phyloP scores from a whole-genome alignment of 2,797 vertebrate species.

The Phoebastria nigripes region DNA sequence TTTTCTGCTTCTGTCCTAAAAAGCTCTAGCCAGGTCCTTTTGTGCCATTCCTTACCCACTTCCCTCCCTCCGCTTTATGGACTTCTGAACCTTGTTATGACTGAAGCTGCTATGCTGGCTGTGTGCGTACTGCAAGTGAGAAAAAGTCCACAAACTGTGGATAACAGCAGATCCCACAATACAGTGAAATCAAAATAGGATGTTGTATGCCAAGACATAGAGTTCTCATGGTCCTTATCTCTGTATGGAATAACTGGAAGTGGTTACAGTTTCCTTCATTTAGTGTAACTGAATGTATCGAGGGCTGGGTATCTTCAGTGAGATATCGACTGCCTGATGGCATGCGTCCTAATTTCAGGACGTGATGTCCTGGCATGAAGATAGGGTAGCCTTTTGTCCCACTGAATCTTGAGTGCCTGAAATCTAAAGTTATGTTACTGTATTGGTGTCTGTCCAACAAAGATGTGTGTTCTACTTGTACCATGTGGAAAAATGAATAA shows the following conservation, averaged over 20 bases:
- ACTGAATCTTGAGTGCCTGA: conserved; percentile 45
- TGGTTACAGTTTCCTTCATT: conserved; percentile 27
- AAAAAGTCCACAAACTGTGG: conserved; percentile 11
- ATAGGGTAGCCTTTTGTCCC: conserved; percentile 54
- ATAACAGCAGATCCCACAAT: conserved; percentile 34
- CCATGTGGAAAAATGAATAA: conserved; percentile 76
- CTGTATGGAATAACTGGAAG: conserved; percentile 42
- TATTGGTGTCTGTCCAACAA: conserved; percentile 70
- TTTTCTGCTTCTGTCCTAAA: background rate
- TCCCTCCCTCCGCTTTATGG: background rate
- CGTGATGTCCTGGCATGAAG: conserved; percentile 33
- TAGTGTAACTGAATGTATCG: background rate
- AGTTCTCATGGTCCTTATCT: conserved; percentile 54
- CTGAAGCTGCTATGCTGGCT: background rate
- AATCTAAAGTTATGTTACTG: conserved; percentile 63
- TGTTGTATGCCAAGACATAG: conserved; percentile 32
- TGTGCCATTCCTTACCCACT: background rate
- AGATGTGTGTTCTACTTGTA: conserved; percentile 73
- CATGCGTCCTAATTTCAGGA: conserved; percentile 31
- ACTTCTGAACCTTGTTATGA: background rate
- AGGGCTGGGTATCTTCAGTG: conserved; percentile 20
- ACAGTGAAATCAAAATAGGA: conserved; percentile 48
- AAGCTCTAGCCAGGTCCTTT: background rate
- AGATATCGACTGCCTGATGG: conserved; percentile 38
- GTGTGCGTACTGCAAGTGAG: background rate